phyloP scores from a whole-genome alignment of 2,888 invertebrate genomes.

The Euproctis similis region DNA sequence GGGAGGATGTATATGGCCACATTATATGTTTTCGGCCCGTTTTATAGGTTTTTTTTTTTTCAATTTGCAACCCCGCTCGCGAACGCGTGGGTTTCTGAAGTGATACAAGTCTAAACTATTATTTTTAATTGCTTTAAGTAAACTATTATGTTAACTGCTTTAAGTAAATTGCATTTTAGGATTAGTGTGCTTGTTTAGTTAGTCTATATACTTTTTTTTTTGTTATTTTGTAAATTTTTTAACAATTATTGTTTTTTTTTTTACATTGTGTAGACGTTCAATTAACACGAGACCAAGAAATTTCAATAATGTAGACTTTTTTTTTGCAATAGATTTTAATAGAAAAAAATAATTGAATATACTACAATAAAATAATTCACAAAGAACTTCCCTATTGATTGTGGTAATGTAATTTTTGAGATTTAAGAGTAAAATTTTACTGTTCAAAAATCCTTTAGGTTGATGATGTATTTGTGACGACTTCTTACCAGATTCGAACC shows the following conservation, averaged over 20 bases:
- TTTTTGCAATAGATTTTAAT: no score
- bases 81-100: slow-evolving; percentile 49
- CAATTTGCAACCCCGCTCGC: slow-evolving; percentile 35
- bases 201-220: slow-evolving; percentile 53
- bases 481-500: no score
- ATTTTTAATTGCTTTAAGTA: slow-evolving; percentile 44
- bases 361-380: no score
- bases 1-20: slow-evolving; percentile 61
- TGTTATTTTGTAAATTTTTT: slow-evolving; percentile 69
- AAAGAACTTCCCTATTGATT: no score
- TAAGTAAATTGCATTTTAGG: slow-evolving; percentile 52
- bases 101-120: slow-evolving; percentile 34
- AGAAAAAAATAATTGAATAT: no score
- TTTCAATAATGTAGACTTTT: slow-evolving; percentile 29
- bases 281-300: slow-evolving; percentile 48
- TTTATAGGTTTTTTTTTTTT: slow-evolving; percentile 64
- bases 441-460: no score
- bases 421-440: no score
- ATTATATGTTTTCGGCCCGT: slow-evolving; percentile 75
- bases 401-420: no score
- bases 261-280: slow-evolving; percentile 49
- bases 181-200: slow-evolving; percentile 64
- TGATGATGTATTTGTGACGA: no score
- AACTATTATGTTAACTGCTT: slow-evolving; percentile 61
- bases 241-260: slow-evolving; percentile 53